phyloP scores from a whole-genome alignment of 2,888 invertebrate species.

The Cephus spinipes region DNA sequence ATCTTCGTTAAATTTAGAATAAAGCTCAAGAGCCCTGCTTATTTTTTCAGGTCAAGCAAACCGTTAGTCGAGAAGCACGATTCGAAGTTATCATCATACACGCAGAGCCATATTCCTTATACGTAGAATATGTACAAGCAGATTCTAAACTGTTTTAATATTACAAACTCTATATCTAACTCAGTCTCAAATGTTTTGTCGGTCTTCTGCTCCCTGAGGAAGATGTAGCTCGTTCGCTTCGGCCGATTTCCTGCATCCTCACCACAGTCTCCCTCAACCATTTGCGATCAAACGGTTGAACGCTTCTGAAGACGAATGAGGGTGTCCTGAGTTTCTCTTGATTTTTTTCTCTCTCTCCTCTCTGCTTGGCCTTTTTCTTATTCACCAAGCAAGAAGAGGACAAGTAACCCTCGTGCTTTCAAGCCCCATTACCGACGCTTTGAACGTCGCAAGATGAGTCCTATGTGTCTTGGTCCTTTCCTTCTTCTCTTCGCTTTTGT shows the following conservation, averaged over 20 bases:
- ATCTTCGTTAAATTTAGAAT: not conserved
- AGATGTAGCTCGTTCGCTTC: conserved; percentile 29
- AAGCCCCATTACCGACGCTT: conserved; percentile 62
- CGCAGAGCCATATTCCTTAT: not conserved
- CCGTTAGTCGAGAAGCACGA: not conserved
- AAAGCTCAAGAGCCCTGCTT: not conserved
- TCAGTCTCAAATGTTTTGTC: not conserved
- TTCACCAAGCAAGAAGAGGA: not conserved
- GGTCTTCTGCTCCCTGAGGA: not conserved
- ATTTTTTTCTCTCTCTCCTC: conserved; percentile 32
- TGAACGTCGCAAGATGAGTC: conserved; percentile 42
- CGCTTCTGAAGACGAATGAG: conserved; percentile 55
- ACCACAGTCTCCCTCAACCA: conserved; percentile 1
- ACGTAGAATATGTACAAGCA: not conserved
- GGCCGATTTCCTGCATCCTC: conserved; percentile 40
- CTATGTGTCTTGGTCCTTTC: conserved; percentile 1
- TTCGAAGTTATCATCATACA: not conserved
- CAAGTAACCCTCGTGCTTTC: conserved; percentile 42
- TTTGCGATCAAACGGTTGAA: conserved; percentile 59
- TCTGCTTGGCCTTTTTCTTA: conserved; percentile 23
- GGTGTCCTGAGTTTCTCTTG: conserved; percentile 41
- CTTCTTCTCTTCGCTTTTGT: conserved; percentile 10
- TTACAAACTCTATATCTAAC: not conserved
- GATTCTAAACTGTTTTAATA: not conserved
- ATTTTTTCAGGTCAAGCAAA: not conserved